Conservation (phyloP, 2,888 invertebrate genomes). For the Bellardia pandia region DNA sequence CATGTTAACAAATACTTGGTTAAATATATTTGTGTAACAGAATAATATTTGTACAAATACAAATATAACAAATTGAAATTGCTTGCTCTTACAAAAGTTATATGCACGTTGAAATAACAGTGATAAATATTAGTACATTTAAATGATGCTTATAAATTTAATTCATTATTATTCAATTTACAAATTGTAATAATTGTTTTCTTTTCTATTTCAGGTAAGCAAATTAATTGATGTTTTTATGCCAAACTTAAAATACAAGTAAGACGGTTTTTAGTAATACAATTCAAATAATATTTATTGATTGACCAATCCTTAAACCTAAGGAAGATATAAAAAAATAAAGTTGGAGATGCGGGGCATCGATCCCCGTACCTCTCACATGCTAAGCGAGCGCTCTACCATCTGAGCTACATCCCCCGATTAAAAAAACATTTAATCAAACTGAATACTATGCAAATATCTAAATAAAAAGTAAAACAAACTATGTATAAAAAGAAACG, state of each 20-base stretch:
- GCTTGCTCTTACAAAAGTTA: too few species aligned
- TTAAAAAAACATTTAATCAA: neutral
- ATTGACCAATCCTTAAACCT: neutral
- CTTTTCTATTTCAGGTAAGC: constrained; percentile 47
- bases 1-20: neutral
- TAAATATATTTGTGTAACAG: too few species aligned
- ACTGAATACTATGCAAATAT: neutral
- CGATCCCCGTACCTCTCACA: constrained; percentile 83
- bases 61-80: too few species aligned
- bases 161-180: neutral
- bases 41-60: too few species aligned
- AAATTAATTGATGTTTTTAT: neutral
- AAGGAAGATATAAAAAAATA: neutral
- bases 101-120: too few species aligned
- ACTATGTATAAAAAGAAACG: neutral
- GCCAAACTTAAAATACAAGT: neutral
- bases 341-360: constrained; percentile 82
- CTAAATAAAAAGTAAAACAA: neutral
- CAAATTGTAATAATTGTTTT: neutral
- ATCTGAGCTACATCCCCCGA: constrained; percentile 83
- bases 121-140: too few species aligned
- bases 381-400: constrained; percentile 84
- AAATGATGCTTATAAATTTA: neutral
- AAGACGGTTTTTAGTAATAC: neutral
- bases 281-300: neutral